phyloP scores from a whole-genome alignment of 2,797 vertebrate genomes.

The Galagoides demidoff region DNA sequence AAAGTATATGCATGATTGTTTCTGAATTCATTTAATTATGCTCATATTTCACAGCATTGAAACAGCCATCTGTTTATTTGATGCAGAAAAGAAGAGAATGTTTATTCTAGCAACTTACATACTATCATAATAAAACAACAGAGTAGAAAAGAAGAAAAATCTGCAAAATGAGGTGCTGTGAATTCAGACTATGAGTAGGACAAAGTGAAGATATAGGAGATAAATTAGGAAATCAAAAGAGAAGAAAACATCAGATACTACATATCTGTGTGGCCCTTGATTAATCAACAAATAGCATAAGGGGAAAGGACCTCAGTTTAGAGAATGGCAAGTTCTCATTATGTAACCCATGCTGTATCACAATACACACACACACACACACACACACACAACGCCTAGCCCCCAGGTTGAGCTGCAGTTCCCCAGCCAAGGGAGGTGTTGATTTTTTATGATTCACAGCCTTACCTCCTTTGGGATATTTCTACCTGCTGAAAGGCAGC shows the following conservation, averaged over 20 bases:
- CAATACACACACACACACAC: background rate
- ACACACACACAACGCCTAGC: no score
- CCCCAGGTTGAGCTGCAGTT: background rate
- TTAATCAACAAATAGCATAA: background rate
- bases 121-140: conserved; percentile 51
- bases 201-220: background rate
- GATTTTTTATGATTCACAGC: background rate
- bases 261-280: background rate
- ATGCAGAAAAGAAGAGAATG: conserved; percentile 44
- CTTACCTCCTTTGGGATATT: background rate
- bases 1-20: background rate
- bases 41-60: conserved; percentile 52
- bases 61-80: conserved; percentile 67
- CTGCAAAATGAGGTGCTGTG: background rate
- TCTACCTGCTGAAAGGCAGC: background rate
- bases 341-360: background rate
- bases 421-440: background rate
- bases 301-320: background rate
- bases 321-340: background rate
- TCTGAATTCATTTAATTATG: conserved; percentile 55
- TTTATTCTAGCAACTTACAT: conserved; percentile 53
- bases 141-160: conserved; percentile 15
- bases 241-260: background rate
- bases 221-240: background rate
- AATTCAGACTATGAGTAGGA: background rate